Conservation (phyloP, 2,888 invertebrate genomes). For the Rutpela maculata region DNA sequence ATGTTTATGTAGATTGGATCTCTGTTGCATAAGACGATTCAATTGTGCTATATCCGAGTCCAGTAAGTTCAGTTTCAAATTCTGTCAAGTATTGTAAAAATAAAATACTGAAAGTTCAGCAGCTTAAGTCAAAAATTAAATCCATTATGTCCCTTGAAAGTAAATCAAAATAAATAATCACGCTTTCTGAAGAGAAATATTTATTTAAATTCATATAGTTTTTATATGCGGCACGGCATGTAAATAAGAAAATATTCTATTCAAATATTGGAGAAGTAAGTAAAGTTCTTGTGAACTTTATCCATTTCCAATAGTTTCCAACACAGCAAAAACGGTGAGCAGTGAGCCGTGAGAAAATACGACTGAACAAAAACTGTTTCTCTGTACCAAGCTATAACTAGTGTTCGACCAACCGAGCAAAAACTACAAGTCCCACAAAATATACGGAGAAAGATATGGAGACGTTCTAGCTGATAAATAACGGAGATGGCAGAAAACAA, state of each 20-base stretch:
- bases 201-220: not conserved
- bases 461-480: constrained; percentile 11
- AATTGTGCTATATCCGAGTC: too few relatives aligned
- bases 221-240: not conserved
- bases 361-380: constrained; percentile 55
- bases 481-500: constrained; percentile 8
- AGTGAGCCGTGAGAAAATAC: constrained; percentile 60
- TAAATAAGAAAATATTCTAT: constrained; percentile 17
- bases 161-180: too few relatives aligned
- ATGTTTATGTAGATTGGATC: too few relatives aligned
- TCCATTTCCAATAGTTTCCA: constrained; percentile 59
- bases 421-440: constrained; percentile 51
- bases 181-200: too few relatives aligned
- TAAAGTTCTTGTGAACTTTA: constrained; percentile 50
- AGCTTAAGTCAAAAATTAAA: too few relatives aligned
- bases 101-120: too few relatives aligned
- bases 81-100: too few relatives aligned
- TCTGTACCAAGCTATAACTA: constrained; percentile 59
- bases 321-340: constrained; percentile 56
- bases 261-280: constrained; percentile 41
- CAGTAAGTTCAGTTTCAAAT: too few relatives aligned
- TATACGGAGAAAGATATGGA: constrained; percentile 41
- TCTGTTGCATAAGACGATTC: too few relatives aligned
- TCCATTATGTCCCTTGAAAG: too few relatives aligned
- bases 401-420: constrained; percentile 57